phyloP scores from a whole-genome alignment of 2,113 vertebrate genomes.

The Dinomys branickii region DNA sequence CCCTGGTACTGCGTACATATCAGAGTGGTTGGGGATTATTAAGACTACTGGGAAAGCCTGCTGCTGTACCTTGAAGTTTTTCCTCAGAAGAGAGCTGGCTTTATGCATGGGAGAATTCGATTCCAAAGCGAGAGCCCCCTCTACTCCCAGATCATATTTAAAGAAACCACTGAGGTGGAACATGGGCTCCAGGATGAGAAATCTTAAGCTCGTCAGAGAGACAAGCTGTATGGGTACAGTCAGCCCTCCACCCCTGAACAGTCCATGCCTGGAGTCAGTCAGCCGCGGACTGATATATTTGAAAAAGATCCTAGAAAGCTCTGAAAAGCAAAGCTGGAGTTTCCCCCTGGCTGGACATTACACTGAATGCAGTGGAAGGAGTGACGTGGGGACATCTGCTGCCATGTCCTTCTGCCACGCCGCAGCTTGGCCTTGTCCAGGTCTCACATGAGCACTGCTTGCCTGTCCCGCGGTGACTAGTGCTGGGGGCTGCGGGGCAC shows the following conservation, averaged over 20 bases:
- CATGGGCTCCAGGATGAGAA: neutral
- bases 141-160: neutral
- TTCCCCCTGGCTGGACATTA: neutral
- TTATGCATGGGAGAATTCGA: neutral
- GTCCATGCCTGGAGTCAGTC: neutral
- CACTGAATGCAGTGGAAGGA: too few species aligned
- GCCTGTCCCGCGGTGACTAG: too few species aligned
- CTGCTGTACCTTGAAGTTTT: neutral
- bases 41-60: neutral
- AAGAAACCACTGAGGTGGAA: neutral
- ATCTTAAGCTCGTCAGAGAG: neutral
- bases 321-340: neutral
- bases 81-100: conserved; percentile 21
- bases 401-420: accelerated
- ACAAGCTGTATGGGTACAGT: neutral
- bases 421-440: neutral
- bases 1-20: neutral
- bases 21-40: neutral
- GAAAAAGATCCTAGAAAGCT: neutral
- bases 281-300: neutral
- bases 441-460: neutral
- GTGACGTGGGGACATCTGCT: accelerated
- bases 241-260: neutral
- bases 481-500: neutral
- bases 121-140: neutral